Base-by-base conservation (phyloP, 2,888 invertebrate genomes). In the Eupeodes latifasciatus region DNA sequence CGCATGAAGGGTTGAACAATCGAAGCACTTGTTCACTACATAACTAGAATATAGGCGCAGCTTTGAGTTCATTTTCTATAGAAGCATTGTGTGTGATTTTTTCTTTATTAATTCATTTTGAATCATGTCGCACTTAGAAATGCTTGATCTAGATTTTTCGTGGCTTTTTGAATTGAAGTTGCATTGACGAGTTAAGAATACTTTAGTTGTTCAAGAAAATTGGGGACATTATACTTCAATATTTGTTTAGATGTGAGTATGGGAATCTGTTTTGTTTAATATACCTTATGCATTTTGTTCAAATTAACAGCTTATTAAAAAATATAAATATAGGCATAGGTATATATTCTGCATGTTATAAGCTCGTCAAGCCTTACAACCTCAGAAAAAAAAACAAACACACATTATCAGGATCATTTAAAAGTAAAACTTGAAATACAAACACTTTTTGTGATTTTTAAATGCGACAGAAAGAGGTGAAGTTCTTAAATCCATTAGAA, bases 21-120 rank as follows among this genome's bases (percentile, higher is more conserved):
- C 61, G 80, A 84, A 75, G 74, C 80, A 80, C 80, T 84, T 84
- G 84, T 80, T 80, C 44, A 66, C 47, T 36, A 49, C 49, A 75
- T 62, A 55, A 62, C 55, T 57, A 47, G 71, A 72, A 72, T 57
- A 72, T 57, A 72, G 57, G 57, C 11, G 57, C 71, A 57, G 71
- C 71, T 72, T 72, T 72, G 11, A 47, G 44, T 19, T 69, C 53
- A 69, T 69, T 53, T 69, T 72, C 57, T 44, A 72, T 72, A 47
- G 44, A 44, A 11, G 14, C 71, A 72, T 72, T 72, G 71, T 71
- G 14, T 55, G 71, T 57, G 51, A 36, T 72, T 72, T 72, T 40
- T 36, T 49, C n/a, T 44, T 55, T 55, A 19, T n/a, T 47, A 47
- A 66, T 66, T 66, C 66, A 19, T 47, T 47, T 57, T 14, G 57